Evolutionary conservation across 2,797 vertebrate species (phyloP).

Genomic region (Hippopotamyrus pictus): DNA sequence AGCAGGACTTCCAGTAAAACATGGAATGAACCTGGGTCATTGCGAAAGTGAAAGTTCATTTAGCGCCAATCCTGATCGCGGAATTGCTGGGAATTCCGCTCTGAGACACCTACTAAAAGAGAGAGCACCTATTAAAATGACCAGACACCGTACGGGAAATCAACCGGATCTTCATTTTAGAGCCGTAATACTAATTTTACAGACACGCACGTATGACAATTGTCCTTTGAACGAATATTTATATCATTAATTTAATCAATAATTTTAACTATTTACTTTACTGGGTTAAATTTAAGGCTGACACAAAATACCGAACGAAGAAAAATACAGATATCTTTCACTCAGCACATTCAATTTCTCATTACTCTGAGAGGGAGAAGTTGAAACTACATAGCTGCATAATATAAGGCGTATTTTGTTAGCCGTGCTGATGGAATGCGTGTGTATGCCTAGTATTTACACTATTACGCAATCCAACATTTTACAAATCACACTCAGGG

Average conservation of each 20-base stretch:
- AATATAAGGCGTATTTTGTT: background rate
- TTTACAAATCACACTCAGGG: background rate
- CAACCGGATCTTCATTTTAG: background rate
- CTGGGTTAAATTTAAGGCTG: background rate
- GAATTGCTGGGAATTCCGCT: conserved; percentile 20
- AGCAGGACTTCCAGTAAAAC: conserved; percentile 44
- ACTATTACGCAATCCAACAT: background rate
- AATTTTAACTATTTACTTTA: background rate
- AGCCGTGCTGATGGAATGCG: background rate
- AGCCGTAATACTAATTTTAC: background rate
- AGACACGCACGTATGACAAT: background rate
- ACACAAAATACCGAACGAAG: background rate
- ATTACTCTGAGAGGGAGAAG: background rate
- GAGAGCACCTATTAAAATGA: background rate
- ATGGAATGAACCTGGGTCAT: conserved; percentile 40
- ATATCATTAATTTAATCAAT: too few relatives aligned
- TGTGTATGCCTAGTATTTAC: background rate
- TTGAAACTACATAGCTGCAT: background rate
- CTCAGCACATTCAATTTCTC: background rate
- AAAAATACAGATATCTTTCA: background rate
- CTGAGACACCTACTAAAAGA: background rate
- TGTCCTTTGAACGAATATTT: background rate
- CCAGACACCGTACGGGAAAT: background rate
- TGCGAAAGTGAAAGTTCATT: conserved; percentile 46
- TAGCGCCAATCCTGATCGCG: conserved; percentile 15